phyloP scores from a whole-genome alignment of 2,888 invertebrate species.

The Megastigmus dorsalis region DNA sequence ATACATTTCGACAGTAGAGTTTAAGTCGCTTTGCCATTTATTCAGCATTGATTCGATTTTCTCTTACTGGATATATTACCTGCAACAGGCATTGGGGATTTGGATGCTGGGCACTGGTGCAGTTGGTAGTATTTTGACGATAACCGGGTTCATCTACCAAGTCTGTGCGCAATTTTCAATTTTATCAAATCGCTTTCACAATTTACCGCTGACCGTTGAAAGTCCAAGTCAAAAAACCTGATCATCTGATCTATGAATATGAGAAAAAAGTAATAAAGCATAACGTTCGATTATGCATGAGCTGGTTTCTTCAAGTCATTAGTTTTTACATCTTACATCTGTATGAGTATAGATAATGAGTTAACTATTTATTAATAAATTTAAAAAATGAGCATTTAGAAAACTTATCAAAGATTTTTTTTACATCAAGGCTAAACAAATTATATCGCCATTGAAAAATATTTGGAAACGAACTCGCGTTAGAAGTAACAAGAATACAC shows the following conservation, averaged over 20 bases:
- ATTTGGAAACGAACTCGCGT: constrained; percentile 29
- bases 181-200: constrained; percentile 7
- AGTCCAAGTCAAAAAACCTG: constrained; percentile 1
- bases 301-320: background rate
- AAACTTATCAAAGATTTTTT: constrained; percentile 28
- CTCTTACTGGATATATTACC: constrained; percentile 20
- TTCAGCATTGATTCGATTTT: background rate
- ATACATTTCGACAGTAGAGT: no score
- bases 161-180: constrained; percentile 22
- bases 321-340: background rate
- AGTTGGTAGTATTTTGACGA: constrained; percentile 21
- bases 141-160: constrained; percentile 33
- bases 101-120: background rate
- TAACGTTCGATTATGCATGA: constrained; percentile 30
- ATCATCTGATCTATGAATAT: constrained; percentile 1
- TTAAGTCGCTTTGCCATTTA: no score
- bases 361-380: constrained; percentile 30
- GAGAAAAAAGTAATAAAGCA: constrained; percentile 14
- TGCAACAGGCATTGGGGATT: constrained; percentile 20
- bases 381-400: constrained; percentile 14
- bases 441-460: no score
- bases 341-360: no score
- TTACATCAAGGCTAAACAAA: no score
- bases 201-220: background rate
- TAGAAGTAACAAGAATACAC: constrained; percentile 1